phyloP scores from a whole-genome alignment of 2,888 invertebrate genomes.

The Odontomyia ornata region DNA sequence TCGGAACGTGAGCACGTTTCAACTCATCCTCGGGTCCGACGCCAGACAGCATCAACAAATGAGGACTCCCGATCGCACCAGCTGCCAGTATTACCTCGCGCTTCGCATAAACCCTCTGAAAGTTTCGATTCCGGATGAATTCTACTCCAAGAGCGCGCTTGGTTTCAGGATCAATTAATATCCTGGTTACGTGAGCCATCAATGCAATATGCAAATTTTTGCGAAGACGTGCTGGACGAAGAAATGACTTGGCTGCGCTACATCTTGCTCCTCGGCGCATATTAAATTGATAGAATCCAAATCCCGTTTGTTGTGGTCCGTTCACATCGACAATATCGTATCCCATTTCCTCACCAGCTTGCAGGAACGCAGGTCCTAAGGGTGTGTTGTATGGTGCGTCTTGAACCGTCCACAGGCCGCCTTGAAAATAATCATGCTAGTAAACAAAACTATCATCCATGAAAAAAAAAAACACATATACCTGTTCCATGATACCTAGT shows the following conservation, averaged over 20 bases:
- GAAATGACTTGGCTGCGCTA: slow-evolving; percentile 85
- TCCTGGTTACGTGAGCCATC: slow-evolving; percentile 80
- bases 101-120: slow-evolving; percentile 63
- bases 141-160: slow-evolving; percentile 83
- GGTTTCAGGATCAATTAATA: slow-evolving; percentile 75
- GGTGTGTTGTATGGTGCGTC: slow-evolving; percentile 71
- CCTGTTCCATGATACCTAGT: slow-evolving; percentile 77
- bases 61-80: slow-evolving; percentile 91
- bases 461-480: slow-evolving; percentile 56
- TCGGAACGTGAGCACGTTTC: slow-evolving; percentile 74
- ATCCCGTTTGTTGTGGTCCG: slow-evolving; percentile 86
- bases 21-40: slow-evolving; percentile 82
- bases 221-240: slow-evolving; percentile 79
- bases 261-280: slow-evolving; percentile 85
- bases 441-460: background rate
- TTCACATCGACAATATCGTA: slow-evolving; percentile 88
- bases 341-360: slow-evolving; percentile 92
- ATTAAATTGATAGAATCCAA: slow-evolving; percentile 87
- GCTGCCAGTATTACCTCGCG: slow-evolving; percentile 66
- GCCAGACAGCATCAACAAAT: slow-evolving; percentile 90
- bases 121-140: slow-evolving; percentile 73
- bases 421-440: slow-evolving; percentile 55
- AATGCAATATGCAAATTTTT: slow-evolving; percentile 84
- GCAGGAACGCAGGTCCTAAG: slow-evolving; percentile 82
- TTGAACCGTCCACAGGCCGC: slow-evolving; percentile 63